Evolutionary conservation across 2,888 invertebrate species (phyloP), one percentile per base, ranked within the genome.

Genomic region (Lepidonotus clava): DNA sequence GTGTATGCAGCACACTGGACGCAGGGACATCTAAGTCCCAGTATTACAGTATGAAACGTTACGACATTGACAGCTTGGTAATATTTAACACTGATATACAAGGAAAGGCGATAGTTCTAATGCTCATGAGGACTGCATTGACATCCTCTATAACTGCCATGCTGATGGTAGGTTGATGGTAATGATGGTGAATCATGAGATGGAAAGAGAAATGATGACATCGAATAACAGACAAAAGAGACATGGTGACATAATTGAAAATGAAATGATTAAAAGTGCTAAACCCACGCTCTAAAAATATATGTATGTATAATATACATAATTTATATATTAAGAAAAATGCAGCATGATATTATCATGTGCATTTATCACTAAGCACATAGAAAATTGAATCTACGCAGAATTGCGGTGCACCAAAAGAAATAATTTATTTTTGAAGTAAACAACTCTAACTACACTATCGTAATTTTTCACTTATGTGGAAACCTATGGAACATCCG

Each of bases 41-140:
- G 11, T 14, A 32, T 41, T 80, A 80, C 80, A 34, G 46, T 46
- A 80, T 80, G 51, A 46, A 24, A 80, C 80, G 46, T 41, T 41
- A 80, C 80, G 80, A 80, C 80, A 80, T 46, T 80, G 80, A 80
- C 80, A 80, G 80, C 80, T 80, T 80, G 80, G 76, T 76, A 40
- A 76, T 61, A 61, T 32, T 61, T n/a, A 28, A 61, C 61, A 61
- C 61, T 61, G 11, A 61, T 4, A 61, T 61, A 61, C 61, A 61
- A 61, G 61, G 28, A 61, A 61, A 61, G 61, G 61, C 24, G 61
- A 61, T 61, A 71, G 38, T 71, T 14, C 34, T 36, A 38, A 71
- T 34, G 71, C 36, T 71, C 14, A 71, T 11, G 71, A 36, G 71
- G 71, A 11, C 24, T 71, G 28, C 11, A 36, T 71, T 71, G 1